Evolutionary conservation across 2,888 invertebrate species (phyloP).

Genomic region (Augochlorella aurata): DNA sequence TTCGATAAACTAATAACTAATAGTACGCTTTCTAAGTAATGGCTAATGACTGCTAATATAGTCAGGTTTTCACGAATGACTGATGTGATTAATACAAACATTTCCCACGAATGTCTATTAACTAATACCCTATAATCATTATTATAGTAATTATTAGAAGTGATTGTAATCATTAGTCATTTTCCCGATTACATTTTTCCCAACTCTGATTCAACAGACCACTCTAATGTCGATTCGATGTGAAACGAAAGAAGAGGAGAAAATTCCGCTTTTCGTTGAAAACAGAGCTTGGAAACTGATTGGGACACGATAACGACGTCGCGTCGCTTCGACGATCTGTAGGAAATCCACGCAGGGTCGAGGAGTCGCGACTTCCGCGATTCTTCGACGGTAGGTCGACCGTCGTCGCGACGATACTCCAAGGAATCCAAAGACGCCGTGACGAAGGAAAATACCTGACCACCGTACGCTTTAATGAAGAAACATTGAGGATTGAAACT

Average conservation of each 20-base stretch:
- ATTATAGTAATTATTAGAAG: too few species aligned
- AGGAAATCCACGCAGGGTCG: not conserved
- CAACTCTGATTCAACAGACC: too few species aligned
- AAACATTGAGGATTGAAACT: slow-evolving; percentile 49
- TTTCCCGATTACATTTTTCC: too few species aligned
- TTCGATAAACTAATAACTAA: too few species aligned
- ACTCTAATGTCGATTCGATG: not conserved
- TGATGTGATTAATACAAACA: too few species aligned
- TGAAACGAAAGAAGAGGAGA: not conserved
- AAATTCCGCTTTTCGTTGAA: not conserved
- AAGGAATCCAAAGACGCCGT: not conserved
- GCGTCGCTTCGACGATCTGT: not conserved
- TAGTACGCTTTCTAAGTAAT: too few species aligned
- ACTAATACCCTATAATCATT: too few species aligned
- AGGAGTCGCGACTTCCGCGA: not conserved
- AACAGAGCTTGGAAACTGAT: not conserved
- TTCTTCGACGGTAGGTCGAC: not conserved
- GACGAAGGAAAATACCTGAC: not conserved
- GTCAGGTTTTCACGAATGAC: too few species aligned
- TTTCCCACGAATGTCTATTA: too few species aligned
- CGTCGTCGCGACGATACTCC: not conserved
- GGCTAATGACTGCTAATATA: too few species aligned
- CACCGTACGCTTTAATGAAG: slow-evolving; percentile 33
- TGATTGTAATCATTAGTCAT: too few species aligned
- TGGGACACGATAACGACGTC: not conserved